These are phyloP conservation scores for Tragulus kanchil DNA, from an alignment of 2,113 vertebrate species.

Conservation along the genomic window DNA sequence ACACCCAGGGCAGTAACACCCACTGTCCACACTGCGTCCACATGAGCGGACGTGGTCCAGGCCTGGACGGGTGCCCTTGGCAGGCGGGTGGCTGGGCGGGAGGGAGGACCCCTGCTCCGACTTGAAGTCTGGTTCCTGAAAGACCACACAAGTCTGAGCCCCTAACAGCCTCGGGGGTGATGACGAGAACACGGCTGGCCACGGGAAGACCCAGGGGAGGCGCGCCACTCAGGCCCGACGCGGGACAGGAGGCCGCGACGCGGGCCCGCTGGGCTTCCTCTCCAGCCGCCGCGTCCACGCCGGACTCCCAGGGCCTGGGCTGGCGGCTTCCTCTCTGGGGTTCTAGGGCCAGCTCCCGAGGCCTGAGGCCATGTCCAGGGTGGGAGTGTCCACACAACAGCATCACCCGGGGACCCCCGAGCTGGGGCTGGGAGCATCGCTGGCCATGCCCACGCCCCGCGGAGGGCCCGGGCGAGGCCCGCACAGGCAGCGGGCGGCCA, in stretches of 20 bases:
- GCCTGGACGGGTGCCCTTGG: fast-evolving
- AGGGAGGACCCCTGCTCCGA: background rate
- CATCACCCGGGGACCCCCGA: fast-evolving
- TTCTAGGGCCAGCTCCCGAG: background rate
- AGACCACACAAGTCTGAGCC: fast-evolving
- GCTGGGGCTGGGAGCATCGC: fast-evolving
- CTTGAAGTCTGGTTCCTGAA: background rate
- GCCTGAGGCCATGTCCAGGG: fast-evolving
- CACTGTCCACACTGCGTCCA: fast-evolving
- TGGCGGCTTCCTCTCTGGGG: fast-evolving
- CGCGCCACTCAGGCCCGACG: fast-evolving
- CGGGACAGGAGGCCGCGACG: fast-evolving
- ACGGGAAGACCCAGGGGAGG: background rate
- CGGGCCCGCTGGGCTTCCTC: fast-evolving
- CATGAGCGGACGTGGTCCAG: fast-evolving
- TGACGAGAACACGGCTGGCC: fast-evolving
- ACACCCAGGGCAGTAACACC: background rate
- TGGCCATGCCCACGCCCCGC: background rate
- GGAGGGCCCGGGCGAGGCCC: too few species aligned
- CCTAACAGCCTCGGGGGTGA: fast-evolving
- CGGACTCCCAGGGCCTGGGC: fast-evolving
- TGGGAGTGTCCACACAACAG: fast-evolving
- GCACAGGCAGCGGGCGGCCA: fast-evolving
- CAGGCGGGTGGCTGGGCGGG: fast-evolving
- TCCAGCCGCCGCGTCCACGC: fast-evolving